A percentile compares a stretch with the other conserved stretches of the same genome.
Conservation (phyloP, 2,797 vertebrate species). For the Sebastiscus tertius region DNA sequence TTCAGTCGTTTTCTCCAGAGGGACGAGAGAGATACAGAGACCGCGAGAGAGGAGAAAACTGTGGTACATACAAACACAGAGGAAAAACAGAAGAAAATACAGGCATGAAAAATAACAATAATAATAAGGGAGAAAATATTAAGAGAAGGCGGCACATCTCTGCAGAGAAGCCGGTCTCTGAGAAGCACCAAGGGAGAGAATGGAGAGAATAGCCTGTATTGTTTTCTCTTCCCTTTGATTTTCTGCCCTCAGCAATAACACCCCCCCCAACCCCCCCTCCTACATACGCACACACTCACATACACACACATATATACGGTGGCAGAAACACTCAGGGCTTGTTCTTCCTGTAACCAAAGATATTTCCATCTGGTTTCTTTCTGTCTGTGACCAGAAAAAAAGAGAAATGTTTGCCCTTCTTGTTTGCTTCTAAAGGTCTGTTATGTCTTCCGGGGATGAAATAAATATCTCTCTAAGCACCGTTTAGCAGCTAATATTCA, state of each 20-base stretch:
- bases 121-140: constrained; percentile 27
- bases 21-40: constrained; percentile 19
- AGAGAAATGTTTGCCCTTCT: constrained; percentile 12
- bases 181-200: constrained; percentile 53
- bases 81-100: constrained; percentile 7
- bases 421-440: constrained; percentile 18
- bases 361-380: constrained; percentile 37
- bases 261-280: not conserved
- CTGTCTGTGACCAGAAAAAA: constrained; percentile 16
- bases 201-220: constrained; percentile 63
- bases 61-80: not conserved
- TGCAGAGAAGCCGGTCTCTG: constrained; percentile 41
- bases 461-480: constrained; percentile 27
- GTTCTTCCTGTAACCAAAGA: constrained; percentile 53
- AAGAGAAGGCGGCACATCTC: constrained; percentile 8
- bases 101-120: not conserved
- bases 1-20: constrained; percentile 35
- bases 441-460: constrained; percentile 23
- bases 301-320: constrained; percentile 2
- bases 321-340: constrained; percentile 14
- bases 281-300: constrained; percentile 11
- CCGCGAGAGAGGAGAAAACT: not conserved
- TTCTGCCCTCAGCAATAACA: constrained; percentile 69
- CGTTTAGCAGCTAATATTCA: constrained; percentile 14
- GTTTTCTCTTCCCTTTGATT: constrained; percentile 73